Evolutionary conservation across 2,888 invertebrate genomes (phyloP), one percentile per base, ranked within the genome.

Genomic region (Metellina segmentata): DNA sequence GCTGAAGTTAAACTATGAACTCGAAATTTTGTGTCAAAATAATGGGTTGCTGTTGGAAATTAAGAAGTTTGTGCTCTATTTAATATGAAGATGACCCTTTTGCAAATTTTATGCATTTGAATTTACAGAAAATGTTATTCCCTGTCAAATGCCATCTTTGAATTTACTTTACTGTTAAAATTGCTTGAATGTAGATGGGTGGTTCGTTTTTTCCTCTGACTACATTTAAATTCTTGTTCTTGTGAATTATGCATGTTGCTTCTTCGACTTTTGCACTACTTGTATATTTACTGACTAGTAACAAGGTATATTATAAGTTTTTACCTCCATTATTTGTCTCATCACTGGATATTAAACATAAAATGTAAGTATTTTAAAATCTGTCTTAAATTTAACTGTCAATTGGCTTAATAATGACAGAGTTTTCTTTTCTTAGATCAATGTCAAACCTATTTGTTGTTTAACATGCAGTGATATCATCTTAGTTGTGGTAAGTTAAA

Each of bases 371-470:
- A 34, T 34, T 34, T 2, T 34, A 34, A 34, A 34, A 1, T 34
- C 1, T 34, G 34, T 34, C 1, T 34, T 34, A 2, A 34, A 34
- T 34, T 34, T 34, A 34, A 34, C 4, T 34, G 34, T 34, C 34
- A 34, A 34, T 34, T 4, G 4, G 34, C 34, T 34, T 61, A 61
- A 61, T 9, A 61, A 61, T 9, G 16, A 74, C 11, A 20, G 11
- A 49, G 4, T 77, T 77, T 72, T 34, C 4, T 78, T 79, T 74
- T 81, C 53, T 52, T 82, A 87, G 86, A 51, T 82, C 13, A 78
- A 74, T 78, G 49, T 75, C 8, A 91, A 88, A n/a, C 79, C 91
- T n/a, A 87, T 91, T 53, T 91, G 87, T 34, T 91, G 91, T 49
- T 48, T 88, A 13, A 83, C 91, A 7, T 87, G 91, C 79, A 91